Evolutionary conservation across 2,797 vertebrate genomes (phyloP).

Genomic region (Amblyopsis hoosieri): DNA sequence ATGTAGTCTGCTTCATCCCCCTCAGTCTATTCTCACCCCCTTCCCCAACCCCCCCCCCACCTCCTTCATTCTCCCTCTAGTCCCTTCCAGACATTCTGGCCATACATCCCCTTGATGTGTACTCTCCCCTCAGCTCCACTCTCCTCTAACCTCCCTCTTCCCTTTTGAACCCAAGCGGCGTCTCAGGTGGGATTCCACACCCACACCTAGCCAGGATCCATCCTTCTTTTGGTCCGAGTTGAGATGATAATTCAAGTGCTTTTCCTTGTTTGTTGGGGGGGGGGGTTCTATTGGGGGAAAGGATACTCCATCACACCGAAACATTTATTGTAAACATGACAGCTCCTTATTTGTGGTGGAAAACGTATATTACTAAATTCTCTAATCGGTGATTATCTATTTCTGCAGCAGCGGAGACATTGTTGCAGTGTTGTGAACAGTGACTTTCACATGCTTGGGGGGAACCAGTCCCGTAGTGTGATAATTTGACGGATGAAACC

Average conservation of each 20-base stretch:
- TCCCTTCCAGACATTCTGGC: slow-evolving; percentile 36
- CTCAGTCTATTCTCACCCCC: slow-evolving; percentile 45
- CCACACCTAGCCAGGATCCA: slow-evolving; percentile 6
- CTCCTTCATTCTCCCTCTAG: not conserved
- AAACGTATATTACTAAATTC: not conserved
- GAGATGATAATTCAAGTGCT: not conserved
- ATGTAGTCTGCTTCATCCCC: slow-evolving; percentile 68
- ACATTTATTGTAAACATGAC: not conserved
- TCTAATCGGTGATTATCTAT: not conserved
- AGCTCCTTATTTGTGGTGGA: not conserved
- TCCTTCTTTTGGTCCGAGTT: not conserved
- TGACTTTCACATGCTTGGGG: too few species aligned
- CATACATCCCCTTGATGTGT: slow-evolving; percentile 50
- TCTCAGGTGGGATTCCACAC: slow-evolving; percentile 37
- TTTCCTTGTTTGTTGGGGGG: not conserved
- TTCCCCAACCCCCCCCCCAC: slow-evolving; percentile 37
- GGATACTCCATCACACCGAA: slow-evolving; percentile 3
- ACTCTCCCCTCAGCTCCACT: not conserved
- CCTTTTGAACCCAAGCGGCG: slow-evolving; percentile 40
- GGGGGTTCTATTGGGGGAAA: not conserved
- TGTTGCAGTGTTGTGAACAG: too few species aligned
- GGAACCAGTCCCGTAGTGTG: too few species aligned
- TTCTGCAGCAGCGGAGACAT: not conserved
- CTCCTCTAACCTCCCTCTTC: slow-evolving; percentile 27
- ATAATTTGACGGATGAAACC: too few species aligned